Percentiles rank a stretch among this genome's conserved stretches.
phyloP scores from a whole-genome alignment of 2,888 invertebrate genomes.

The Drosophila robusta region DNA sequence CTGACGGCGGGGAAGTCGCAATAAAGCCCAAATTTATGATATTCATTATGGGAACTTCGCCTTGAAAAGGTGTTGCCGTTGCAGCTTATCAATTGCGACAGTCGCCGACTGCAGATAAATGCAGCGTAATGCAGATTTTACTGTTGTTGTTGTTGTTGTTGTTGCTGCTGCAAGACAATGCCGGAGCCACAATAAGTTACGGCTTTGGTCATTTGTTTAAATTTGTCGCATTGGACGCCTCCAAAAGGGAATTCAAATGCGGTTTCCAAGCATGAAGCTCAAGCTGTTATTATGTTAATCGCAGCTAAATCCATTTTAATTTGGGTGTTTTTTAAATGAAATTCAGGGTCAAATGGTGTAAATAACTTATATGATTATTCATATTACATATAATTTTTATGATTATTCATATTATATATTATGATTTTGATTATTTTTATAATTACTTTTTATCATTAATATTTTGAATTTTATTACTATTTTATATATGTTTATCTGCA shows the following conservation, averaged over 20 bases:
- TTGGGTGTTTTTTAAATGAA: background rate
- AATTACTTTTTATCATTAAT: background rate
- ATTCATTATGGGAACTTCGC: constrained; percentile 29
- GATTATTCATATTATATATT: too few relatives aligned
- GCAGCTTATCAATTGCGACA: constrained; percentile 41
- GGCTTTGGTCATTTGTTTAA: constrained; percentile 18
- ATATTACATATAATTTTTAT: too few relatives aligned
- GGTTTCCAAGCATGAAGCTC: constrained; percentile 16
- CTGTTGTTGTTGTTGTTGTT: background rate
- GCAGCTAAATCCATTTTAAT: constrained; percentile 8
- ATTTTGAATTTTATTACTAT: background rate
- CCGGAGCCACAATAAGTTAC: constrained; percentile 2
- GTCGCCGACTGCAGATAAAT: constrained; percentile 20
- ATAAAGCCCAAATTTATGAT: constrained; percentile 24
- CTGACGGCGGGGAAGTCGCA: constrained; percentile 10
- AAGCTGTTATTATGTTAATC: constrained; percentile 26
- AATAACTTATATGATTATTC: too few relatives aligned
- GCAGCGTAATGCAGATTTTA: constrained; percentile 34
- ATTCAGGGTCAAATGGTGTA: constrained; percentile 7
- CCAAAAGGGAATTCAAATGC: constrained; percentile 13
- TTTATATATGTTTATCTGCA: too few relatives aligned
- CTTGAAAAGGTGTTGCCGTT: constrained; percentile 12
- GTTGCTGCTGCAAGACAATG: constrained; percentile 15
- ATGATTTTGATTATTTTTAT: background rate
- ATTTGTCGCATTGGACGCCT: constrained; percentile 12